Base-by-base conservation (phyloP, 1,140 invertebrate genomes). In the Thaumetopoea pityocampa region DNA sequence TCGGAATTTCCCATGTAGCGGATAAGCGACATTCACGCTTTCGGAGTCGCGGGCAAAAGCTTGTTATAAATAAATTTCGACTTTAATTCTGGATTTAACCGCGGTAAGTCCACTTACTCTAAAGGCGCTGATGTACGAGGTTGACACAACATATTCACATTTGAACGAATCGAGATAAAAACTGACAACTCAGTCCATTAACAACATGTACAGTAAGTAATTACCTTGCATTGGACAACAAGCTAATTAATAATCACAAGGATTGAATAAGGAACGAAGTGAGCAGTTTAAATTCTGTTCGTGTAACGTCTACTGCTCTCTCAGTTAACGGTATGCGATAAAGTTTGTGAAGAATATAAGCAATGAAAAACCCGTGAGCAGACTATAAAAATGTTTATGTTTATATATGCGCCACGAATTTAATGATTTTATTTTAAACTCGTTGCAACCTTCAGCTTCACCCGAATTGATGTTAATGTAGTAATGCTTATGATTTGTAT, bases 261-360 rank as follows among this genome's bases (percentile, higher is more conserved):
- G 24, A 26, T 51, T 44, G 34, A 41, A 56, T 52, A 51, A 35
- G 48, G 45, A 48, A 49, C 41, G 30, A 54, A 52, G 49, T 33
- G 46, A 34, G 26, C 20, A 10, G 46, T 61, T 52, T 47, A 48
- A 52, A 61, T 61, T 52, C 52, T 50, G 44, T 41, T 23, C 56
- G 41, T 20, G 35, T 30, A 5, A 10, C 22, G 8, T 29, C 18
- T 40, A 32, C 28, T 36, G 42, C 26, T 45, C 44, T 27, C 48
- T 45, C 37, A 32, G 34, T 20, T 54, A 59, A 54, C 56, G 51
- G 50, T 46, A 35, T 42, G 36, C 45, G 41, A 33, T 33, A 45
- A 41, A 41, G 40, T 48, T 45, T 26, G 17, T 45, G 43, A 51
- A 45, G 35, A 16, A 30, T 51, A 51, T 29, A 19, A 16, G 7